Percentiles rank a stretch among this genome's conserved stretches.
Evolutionary conservation across 2,888 invertebrate genomes (phyloP).

Genomic region (Argynnis bischoffii): DNA sequence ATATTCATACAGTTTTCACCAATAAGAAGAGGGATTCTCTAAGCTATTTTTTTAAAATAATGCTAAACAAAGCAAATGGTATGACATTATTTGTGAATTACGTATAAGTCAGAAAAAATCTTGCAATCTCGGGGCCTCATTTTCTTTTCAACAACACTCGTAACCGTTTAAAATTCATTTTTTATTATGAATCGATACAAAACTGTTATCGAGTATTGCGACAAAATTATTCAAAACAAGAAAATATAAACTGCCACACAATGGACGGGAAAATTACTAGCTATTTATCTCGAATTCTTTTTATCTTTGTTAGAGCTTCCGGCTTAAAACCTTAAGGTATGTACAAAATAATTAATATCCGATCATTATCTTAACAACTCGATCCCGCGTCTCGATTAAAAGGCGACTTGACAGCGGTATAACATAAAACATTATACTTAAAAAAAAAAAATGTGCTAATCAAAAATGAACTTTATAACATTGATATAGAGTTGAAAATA

Average conservation of each 20-base stretch:
- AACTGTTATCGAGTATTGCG: background rate
- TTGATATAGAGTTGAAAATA: background rate
- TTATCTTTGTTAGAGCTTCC: conserved; percentile 33
- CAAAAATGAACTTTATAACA: background rate
- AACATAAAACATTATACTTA: conserved; percentile 33
- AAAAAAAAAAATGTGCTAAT: conserved; percentile 21
- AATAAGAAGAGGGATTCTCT: no score
- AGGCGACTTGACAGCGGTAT: conserved; percentile 33
- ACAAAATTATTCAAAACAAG: conserved; percentile 4
- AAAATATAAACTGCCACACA: background rate
- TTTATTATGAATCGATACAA: no score
- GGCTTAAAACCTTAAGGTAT: conserved; percentile 25
- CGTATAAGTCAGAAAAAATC: no score
- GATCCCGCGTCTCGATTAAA: conserved; percentile 36
- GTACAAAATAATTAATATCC: conserved; percentile 40
- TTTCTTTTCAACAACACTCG: no score
- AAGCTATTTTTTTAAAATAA: no score
- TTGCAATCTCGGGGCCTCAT: no score
- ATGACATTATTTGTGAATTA: no score
- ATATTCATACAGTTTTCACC: no score
- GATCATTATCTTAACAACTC: conserved; percentile 40
- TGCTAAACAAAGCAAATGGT: no score
- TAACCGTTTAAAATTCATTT: no score
- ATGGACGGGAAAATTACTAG: conserved; percentile 25
- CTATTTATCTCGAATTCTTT: conserved; percentile 23